Base-by-base conservation (phyloP, 1,140 invertebrate genomes). In the Tetraneura akinire region DNA sequence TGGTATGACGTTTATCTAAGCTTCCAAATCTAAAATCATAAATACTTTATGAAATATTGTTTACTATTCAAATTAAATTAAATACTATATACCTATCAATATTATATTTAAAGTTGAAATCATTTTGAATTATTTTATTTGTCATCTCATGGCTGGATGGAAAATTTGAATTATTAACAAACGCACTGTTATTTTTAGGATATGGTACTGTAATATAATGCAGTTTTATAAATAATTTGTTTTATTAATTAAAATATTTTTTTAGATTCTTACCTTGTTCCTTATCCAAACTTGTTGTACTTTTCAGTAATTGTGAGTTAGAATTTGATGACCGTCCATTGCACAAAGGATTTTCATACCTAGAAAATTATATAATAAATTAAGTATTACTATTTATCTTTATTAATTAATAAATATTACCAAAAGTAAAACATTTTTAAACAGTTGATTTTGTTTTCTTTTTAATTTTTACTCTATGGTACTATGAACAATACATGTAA, bases 1-100 rank as follows among this genome's bases (percentile, higher is more conserved):
- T 80, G 1, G 32, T 64, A 5, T 82, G 57, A 84, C 89, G 87
- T 42, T 90, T 87, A 84, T 91, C 90, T 60, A 91, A 85, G 84
- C 90, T 91, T 32, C 90, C 89, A 83, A 90, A 91, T 83, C 89
- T 78, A 5, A 5, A 32, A 60, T 42, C 37, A 78, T 18, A 45
- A 62, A 37, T 45, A n/a, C 11, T 37, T 53, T 16, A 68, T 68
- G 32, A 37, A 37, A 37, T 8, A 4, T n/a, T n/a, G n/a, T n/a
- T n/a, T n/a, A n/a, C n/a, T n/a, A n/a, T n/a, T n/a, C n/a, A n/a
- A n/a, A n/a, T n/a, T 10, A 42, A 42, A 11, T 29, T 0, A 21
- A 37, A 21, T 29, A 49, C 18, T 70, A 70, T 49, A 16, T 71
- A 71, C 74, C 55, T 57, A 14, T 78, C 53, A 29, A n/a, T n/a